Percentiles rank a stretch among this genome's conserved stretches.
Evolutionary conservation across 2,888 invertebrate species (phyloP).

Genomic region (Ophion costatus): DNA sequence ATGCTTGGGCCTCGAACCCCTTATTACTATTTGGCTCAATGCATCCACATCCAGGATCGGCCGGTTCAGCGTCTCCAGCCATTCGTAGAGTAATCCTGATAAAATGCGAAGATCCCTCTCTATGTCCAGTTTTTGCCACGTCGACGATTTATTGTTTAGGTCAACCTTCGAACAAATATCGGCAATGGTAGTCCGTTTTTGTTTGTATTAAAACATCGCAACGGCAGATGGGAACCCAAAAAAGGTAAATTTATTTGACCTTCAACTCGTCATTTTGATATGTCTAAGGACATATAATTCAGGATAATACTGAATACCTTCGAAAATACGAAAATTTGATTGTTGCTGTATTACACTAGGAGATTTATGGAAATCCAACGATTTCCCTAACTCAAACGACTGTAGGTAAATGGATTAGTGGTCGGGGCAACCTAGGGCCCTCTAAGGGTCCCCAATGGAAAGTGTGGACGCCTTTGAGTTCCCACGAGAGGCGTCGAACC

Average conservation of each 20-base stretch:
- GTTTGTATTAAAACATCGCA: not conserved
- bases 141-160: slow-evolving; percentile 88
- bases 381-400: not conserved
- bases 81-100: slow-evolving; percentile 88
- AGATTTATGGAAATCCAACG: not conserved
- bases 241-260: not conserved
- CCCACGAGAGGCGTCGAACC: no score
- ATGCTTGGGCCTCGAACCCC: slow-evolving; percentile 86
- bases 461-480: no score
- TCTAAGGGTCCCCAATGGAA: no score
- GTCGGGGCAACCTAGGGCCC: no score
- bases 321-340: not conserved
- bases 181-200: not conserved
- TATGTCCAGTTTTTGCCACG: slow-evolving; percentile 87
- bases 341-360: not conserved
- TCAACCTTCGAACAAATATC: slow-evolving; percentile 83
- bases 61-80: slow-evolving; percentile 90
- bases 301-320: not conserved
- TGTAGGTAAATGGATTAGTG: no score
- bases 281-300: not conserved
- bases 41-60: slow-evolving; percentile 88
- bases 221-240: not conserved
- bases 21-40: slow-evolving; percentile 87
- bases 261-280: not conserved
- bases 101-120: slow-evolving; percentile 88